phyloP scores from a whole-genome alignment of 2,797 vertebrate genomes.

The Etheostoma nigrum region DNA sequence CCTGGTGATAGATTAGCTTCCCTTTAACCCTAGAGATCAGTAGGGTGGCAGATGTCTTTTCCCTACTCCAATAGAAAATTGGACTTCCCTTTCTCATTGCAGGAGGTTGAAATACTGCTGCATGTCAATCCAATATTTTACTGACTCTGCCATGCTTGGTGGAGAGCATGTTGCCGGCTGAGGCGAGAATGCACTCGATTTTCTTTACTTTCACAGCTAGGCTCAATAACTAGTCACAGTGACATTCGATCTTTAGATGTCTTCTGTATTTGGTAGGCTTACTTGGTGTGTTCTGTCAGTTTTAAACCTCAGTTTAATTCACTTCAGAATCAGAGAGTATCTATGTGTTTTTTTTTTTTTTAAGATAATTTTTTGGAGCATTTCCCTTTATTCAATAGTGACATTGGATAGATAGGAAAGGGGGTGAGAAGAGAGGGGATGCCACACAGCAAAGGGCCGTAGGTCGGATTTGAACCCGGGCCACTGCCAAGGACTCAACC shows the following conservation, averaged over 20 bases:
- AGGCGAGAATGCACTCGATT: constrained; percentile 21
- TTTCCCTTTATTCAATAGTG: no score
- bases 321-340: not conserved
- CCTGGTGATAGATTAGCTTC: constrained; percentile 60
- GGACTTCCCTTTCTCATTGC: constrained; percentile 36
- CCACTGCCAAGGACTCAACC: no score
- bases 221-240: not conserved
- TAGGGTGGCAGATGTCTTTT: constrained; percentile 52
- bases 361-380: no score
- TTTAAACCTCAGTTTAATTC: constrained; percentile 18
- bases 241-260: not conserved
- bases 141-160: constrained; percentile 45
- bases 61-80: constrained; percentile 49
- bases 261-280: not conserved
- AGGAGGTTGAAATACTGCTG: constrained; percentile 36
- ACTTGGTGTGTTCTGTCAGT: constrained; percentile 11
- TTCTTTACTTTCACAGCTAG: constrained; percentile 9
- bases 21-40: constrained; percentile 63
- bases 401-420: no score
- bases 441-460: no score
- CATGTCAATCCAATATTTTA: constrained; percentile 51
- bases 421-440: no score
- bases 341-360: not conserved
- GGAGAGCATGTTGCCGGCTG: constrained; percentile 35
- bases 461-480: no score